Conservation (phyloP, 2,888 invertebrate species). For the Sycophila texana region DNA sequence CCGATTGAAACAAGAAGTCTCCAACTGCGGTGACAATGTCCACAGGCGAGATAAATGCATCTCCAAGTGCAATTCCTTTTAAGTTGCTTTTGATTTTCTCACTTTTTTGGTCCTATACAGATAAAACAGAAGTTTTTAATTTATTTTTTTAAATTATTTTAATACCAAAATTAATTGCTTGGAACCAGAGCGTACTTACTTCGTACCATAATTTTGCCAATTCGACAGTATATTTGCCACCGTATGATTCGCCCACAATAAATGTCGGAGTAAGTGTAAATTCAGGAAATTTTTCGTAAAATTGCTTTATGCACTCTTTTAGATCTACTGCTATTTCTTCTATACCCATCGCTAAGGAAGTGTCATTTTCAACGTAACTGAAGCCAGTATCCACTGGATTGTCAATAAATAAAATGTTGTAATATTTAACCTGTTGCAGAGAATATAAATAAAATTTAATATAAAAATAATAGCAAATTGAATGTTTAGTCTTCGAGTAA, state of each 20-base stretch:
- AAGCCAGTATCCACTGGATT: constrained; percentile 93
- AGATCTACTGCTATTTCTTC: constrained; percentile 85
- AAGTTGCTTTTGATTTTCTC: constrained; percentile 82
- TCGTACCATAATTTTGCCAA: constrained; percentile 81
- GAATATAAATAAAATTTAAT: constrained; percentile 62
- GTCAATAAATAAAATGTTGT: constrained; percentile 92
- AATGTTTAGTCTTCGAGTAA: neutral
- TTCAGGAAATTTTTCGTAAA: constrained; percentile 82
- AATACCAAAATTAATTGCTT: neutral
- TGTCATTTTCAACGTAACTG: constrained; percentile 84
- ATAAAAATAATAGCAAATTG: constrained; percentile 59
- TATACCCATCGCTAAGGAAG: constrained; percentile 78
- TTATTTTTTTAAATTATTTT: constrained; percentile 64
- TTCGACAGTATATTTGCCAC: constrained; percentile 94
- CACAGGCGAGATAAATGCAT: constrained; percentile 92
- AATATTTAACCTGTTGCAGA: constrained; percentile 79
- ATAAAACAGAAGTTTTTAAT: neutral
- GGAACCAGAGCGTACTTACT: constrained; percentile 74
- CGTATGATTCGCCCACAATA: constrained; percentile 93
- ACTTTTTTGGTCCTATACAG: constrained; percentile 50
- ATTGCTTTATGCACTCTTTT: constrained; percentile 82
- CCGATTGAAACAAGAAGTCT: constrained; percentile 84
- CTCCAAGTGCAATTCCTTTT: constrained; percentile 88
- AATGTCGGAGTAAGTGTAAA: constrained; percentile 86
- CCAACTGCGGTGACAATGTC: constrained; percentile 91